Conservation (phyloP, 2,797 vertebrate species). For the Pipistrellus pygmaeus region DNA sequence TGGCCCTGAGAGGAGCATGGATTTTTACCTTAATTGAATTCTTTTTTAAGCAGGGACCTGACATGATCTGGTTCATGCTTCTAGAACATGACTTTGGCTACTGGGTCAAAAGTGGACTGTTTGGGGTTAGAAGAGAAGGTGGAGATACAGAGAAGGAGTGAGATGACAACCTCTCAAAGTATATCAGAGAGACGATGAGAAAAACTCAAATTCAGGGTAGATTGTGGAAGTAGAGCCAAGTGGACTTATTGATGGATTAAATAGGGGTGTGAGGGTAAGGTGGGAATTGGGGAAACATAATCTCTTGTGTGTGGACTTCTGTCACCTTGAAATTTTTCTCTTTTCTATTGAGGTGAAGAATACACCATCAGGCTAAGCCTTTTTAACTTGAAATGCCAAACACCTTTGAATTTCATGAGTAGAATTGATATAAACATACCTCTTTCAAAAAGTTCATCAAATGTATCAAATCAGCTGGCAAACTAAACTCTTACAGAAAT, state of each 20-base stretch:
- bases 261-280: neutral
- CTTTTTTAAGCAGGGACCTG: neutral
- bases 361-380: neutral
- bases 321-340: neutral
- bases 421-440: neutral
- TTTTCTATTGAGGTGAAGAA: neutral
- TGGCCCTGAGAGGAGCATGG: neutral
- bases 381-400: neutral
- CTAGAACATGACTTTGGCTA: neutral
- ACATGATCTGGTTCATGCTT: neutral
- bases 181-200: neutral
- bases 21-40: neutral
- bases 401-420: neutral
- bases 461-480: neutral
- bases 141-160: neutral
- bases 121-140: neutral
- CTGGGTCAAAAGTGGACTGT: neutral
- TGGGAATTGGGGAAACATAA: neutral
- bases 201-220: neutral
- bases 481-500: neutral
- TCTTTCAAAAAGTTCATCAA: neutral
- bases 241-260: neutral
- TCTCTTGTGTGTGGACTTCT: neutral
- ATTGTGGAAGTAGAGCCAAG: neutral
- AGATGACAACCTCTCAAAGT: neutral